Evolutionary conservation across 2,888 invertebrate species (phyloP), one percentile per base, ranked within the genome.

Genomic region (Pharmacophagus antenor): DNA sequence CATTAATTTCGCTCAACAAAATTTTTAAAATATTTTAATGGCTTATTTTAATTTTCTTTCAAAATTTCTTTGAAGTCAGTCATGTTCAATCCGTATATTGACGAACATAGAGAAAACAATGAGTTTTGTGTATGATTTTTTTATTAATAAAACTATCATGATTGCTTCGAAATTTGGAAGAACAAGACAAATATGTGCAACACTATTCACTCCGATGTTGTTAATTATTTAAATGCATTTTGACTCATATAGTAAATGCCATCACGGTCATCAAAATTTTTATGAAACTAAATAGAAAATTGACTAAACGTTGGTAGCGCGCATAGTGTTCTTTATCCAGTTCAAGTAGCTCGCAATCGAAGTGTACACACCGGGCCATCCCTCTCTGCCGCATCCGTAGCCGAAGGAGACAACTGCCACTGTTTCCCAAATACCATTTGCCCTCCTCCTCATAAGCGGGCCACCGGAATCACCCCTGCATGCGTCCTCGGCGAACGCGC

Each of bases 391-490:
- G 58, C 93, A 94, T 1, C 93, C 92, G 0, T 92, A 92, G 0
- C 95, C 95, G 58, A 93, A 94, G 21, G 94, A 95, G 0, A 95
- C 94, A 1, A 95, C 83, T 0, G 94, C 95, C 3, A 93, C 87
- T 0, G 90, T 71, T 56, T 92, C 92, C 92, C 93, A 94, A 0
- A 88, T 76, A 0, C 90, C 90, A 0, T 90, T 82, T 0, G 85
- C 79, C 25, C 83, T 84, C 50, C 70, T 82, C 65, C 79, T 86
- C 95, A 95, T 95, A 5, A 96, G 80, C 0, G 96, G 95, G 3
- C 95, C 95, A 0, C 96, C 96, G 0, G 95, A 95, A 69, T 95
- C 95, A 0, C 95, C 95, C 17, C 80, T 91, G 70, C 96, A 96
- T 0, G 95, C 93, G 71, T 96, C 96, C 69, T 93, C 91, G 3